Conservation (phyloP, 2,113 vertebrate species). For the Toxotes chatareus region DNA sequence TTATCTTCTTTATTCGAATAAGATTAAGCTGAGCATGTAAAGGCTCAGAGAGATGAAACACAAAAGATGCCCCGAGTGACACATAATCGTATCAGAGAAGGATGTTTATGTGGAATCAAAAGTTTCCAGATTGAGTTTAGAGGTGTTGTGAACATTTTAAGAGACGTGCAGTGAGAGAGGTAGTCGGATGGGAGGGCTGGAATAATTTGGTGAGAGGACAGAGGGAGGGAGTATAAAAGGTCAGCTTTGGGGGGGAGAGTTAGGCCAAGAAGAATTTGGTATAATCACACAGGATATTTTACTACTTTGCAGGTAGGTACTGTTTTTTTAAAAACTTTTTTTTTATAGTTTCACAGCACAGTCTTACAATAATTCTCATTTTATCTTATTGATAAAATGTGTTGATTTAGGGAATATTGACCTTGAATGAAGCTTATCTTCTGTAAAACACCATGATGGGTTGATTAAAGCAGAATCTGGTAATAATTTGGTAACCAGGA, state of each 20-base stretch:
- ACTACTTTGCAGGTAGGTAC: slow-evolving; percentile 58
- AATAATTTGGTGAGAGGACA: slow-evolving; percentile 42
- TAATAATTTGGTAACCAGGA: not conserved
- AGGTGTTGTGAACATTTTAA: slow-evolving; percentile 59
- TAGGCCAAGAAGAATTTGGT: slow-evolving; percentile 40
- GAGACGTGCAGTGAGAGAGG: slow-evolving; percentile 37
- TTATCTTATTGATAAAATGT: not conserved
- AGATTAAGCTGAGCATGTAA: not conserved
- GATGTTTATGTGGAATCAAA: not conserved
- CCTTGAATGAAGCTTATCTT: not conserved
- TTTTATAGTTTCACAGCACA: not conserved
- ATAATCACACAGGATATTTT: slow-evolving; percentile 39
- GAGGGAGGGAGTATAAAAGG: slow-evolving; percentile 77
- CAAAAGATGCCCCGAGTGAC: not conserved
- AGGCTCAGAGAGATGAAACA: not conserved
- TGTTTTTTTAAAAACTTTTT: not conserved
- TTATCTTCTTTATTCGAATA: not conserved
- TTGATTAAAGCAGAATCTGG: not conserved
- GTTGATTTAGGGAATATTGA: not conserved
- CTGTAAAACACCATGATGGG: not conserved
- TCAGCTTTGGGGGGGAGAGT: slow-evolving; percentile 32
- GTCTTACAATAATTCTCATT: not conserved
- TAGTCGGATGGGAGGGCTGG: slow-evolving; percentile 47
- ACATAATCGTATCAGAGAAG: not conserved
- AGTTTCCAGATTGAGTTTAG: slow-evolving; percentile 31